Percentiles rank a stretch among this genome's conserved stretches.
These are phyloP conservation scores for Nannospalax galili DNA, from an alignment of 2,113 vertebrate species.

Conservation along the genomic window DNA sequence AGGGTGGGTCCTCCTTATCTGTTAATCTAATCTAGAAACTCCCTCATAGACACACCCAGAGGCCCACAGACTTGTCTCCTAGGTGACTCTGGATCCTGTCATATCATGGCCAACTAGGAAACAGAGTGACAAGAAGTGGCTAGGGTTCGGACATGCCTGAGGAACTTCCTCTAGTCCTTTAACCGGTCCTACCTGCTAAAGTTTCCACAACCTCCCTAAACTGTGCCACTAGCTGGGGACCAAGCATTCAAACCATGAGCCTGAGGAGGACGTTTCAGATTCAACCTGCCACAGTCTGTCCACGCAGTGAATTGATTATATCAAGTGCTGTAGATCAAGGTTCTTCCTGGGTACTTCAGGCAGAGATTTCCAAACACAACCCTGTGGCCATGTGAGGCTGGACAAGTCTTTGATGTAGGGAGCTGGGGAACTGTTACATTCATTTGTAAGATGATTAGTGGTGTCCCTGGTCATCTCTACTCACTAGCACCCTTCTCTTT, in stretches of 20 bases:
- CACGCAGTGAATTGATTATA: rapidly evolving
- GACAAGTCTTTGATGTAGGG: neutral
- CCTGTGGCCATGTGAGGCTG: neutral
- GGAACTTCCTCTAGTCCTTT: neutral
- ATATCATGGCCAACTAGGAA: neutral
- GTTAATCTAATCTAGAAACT: neutral
- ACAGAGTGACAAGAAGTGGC: neutral
- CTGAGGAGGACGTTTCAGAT: neutral
- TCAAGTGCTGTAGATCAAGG: neutral
- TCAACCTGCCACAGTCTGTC: neutral
- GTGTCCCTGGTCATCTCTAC: neutral
- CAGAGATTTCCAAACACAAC: neutral
- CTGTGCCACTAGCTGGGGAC: neutral
- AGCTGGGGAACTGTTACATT: neutral
- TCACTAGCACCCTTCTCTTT: too few relatives aligned
- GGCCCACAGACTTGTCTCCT: too few relatives aligned
- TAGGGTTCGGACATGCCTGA: neutral
- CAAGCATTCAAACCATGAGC: neutral
- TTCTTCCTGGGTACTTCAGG: neutral
- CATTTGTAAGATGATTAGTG: neutral
- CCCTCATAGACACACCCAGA: neutral
- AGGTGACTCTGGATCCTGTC: too few relatives aligned
- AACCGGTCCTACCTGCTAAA: neutral
- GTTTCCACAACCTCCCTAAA: neutral
- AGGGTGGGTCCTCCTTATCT: neutral